Evolutionary conservation across 1,140 invertebrate genomes (phyloP).

Genomic region (Cryptotermes secundus): DNA sequence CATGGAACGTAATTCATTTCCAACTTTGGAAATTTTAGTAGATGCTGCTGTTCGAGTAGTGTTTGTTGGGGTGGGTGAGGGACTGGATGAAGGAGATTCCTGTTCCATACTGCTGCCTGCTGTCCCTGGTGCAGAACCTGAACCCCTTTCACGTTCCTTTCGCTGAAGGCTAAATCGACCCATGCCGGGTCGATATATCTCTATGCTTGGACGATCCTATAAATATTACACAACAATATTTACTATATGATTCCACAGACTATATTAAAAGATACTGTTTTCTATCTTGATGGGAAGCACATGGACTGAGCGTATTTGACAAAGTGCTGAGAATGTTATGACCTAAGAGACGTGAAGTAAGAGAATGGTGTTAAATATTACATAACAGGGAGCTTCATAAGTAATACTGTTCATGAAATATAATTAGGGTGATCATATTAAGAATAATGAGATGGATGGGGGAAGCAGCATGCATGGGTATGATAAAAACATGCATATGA

Average conservation of each 20-base stretch:
- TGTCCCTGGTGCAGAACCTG: neutral
- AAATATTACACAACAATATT: slow-evolving; percentile 39
- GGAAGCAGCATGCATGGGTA: too few relatives aligned
- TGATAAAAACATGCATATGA: too few relatives aligned
- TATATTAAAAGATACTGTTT: slow-evolving; percentile 12
- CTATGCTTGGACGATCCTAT: slow-evolving; percentile 68
- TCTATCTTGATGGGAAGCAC: slow-evolving; percentile 33
- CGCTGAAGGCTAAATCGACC: slow-evolving; percentile 68
- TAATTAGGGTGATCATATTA: too few relatives aligned
- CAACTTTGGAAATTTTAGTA: neutral
- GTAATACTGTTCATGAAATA: too few relatives aligned
- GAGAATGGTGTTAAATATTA: too few relatives aligned
- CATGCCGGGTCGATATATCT: slow-evolving; percentile 73
- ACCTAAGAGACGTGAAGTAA: too few relatives aligned
- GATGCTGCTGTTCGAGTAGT: neutral
- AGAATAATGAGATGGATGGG: too few relatives aligned
- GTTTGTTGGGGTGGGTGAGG: slow-evolving; percentile 28
- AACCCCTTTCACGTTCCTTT: slow-evolving; percentile 57
- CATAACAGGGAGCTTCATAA: too few relatives aligned
- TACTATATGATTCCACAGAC: slow-evolving; percentile 1
- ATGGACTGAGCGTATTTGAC: neutral
- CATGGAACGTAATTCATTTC: slow-evolving; percentile 27
- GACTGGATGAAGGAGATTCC: slow-evolving; percentile 32
- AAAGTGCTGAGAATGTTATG: too few relatives aligned
- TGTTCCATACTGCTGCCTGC: slow-evolving; percentile 29